Percentiles rank a stretch among this genome's conserved stretches.
phyloP scores from a whole-genome alignment of 1,140 invertebrate genomes.

The Glossosoma conforme region DNA sequence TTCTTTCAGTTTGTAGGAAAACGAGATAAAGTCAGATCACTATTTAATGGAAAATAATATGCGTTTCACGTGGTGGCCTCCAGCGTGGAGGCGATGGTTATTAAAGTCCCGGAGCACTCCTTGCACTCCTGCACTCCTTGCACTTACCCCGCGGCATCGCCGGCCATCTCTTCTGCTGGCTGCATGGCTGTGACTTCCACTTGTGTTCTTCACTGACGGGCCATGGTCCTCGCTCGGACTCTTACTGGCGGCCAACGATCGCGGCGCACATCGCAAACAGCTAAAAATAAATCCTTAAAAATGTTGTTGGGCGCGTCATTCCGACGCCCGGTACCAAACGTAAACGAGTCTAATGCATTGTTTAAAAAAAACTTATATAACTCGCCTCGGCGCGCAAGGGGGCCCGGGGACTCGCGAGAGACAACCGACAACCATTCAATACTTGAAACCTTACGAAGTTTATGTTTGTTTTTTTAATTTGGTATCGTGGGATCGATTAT shows the following conservation, averaged over 20 bases:
- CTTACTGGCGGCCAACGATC: slow-evolving; percentile 16
- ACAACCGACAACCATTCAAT: neutral
- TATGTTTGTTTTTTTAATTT: no score
- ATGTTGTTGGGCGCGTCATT: slow-evolving; percentile 20
- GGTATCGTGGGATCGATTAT: no score
- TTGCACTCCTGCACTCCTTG: neutral
- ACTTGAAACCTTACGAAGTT: no score
- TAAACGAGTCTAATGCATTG: slow-evolving; percentile 9
- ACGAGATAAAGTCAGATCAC: no score
- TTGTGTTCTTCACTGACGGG: neutral
- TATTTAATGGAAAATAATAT: no score
- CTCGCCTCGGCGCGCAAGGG: neutral
- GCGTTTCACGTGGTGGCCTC: no score
- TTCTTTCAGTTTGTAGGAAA: no score
- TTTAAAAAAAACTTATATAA: slow-evolving; percentile 16
- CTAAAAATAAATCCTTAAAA: slow-evolving; percentile 22
- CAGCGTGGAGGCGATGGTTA: no score
- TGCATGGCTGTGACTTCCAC: slow-evolving; percentile 10
- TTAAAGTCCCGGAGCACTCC: no score
- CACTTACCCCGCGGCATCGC: neutral
- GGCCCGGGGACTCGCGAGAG: neutral
- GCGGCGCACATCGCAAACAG: slow-evolving; percentile 18
- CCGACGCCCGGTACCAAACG: slow-evolving; percentile 14
- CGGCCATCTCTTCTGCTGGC: neutral
- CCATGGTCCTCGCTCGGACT: neutral